These are phyloP conservation scores for Molorchus minor DNA, from an alignment of 2,888 invertebrate species.

Conservation along the genomic window DNA sequence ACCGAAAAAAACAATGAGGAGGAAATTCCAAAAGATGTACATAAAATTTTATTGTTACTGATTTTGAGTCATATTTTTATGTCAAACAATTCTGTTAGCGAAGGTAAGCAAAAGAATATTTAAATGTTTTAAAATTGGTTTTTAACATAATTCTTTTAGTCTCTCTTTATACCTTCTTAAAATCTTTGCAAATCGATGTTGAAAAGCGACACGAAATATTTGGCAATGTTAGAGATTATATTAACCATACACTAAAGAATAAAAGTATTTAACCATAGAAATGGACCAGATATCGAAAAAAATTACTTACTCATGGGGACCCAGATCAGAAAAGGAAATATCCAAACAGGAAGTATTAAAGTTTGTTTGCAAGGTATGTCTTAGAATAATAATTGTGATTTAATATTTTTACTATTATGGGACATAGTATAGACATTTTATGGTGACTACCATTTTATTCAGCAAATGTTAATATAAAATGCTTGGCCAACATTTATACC, in stretches of 20 bases:
- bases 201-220: conserved; percentile 47
- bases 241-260: conserved; percentile 44
- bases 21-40: conserved; percentile 42
- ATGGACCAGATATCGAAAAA: conserved; percentile 45
- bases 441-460: not conserved
- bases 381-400: conserved; percentile 6
- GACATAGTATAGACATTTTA: conserved; percentile 1
- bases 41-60: conserved; percentile 48
- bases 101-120: conserved; percentile 41
- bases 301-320: conserved; percentile 47
- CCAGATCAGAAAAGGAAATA: conserved; percentile 51
- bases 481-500: too few species aligned
- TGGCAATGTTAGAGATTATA: conserved; percentile 50
- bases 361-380: conserved; percentile 51
- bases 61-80: conserved; percentile 52
- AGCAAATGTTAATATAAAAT: too few species aligned
- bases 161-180: conserved; percentile 49
- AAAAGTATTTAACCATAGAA: conserved; percentile 47
- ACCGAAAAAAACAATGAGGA: conserved; percentile 30
- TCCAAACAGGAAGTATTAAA: conserved; percentile 49
- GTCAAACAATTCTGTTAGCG: conserved; percentile 45
- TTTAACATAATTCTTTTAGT: conserved; percentile 40
- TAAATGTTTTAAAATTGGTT: too few species aligned
- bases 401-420: conserved; percentile 12
- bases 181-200: conserved; percentile 44